A percentile compares a stretch with the other conserved stretches of the same genome.
phyloP scores from a whole-genome alignment of 2,797 vertebrate species.

The Alca torda region DNA sequence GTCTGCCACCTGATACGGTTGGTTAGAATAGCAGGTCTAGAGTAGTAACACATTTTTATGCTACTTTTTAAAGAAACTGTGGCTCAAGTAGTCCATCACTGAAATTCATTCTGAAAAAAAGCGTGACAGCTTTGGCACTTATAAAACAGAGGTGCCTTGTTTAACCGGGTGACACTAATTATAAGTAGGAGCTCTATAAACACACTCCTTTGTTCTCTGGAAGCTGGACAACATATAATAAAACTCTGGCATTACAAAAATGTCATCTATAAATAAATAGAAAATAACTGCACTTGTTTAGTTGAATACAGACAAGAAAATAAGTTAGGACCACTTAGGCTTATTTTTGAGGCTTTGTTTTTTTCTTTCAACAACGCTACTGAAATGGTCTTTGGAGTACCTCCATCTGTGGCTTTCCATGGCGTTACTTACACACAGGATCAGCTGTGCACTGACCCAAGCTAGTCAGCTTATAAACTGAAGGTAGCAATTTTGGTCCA shows the following conservation, averaged over 20 bases:
- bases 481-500: neutral
- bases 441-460: neutral
- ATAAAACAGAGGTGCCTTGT: constrained; percentile 74
- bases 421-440: neutral
- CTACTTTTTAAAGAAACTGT: constrained; percentile 56
- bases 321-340: constrained; percentile 32
- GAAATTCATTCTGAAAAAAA: constrained; percentile 56
- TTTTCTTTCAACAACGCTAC: constrained; percentile 31
- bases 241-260: constrained; percentile 48
- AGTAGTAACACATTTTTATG: constrained; percentile 52
- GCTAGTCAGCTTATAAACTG: neutral
- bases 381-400: neutral
- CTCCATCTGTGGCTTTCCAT: neutral
- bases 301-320: constrained; percentile 69
- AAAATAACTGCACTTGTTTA: constrained; percentile 67
- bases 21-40: constrained; percentile 32
- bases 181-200: constrained; percentile 73
- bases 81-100: constrained; percentile 50
- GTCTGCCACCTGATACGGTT: constrained; percentile 58
- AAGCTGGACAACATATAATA: constrained; percentile 47
- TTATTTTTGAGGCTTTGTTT: constrained; percentile 37
- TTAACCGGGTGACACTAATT: constrained; percentile 73
- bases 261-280: constrained; percentile 68
- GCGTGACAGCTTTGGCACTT: constrained; percentile 61
- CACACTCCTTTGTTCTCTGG: constrained; percentile 57